These are phyloP conservation scores for Tragulus kanchil DNA, from an alignment of 2,113 vertebrate species.

Conservation along the genomic window DNA sequence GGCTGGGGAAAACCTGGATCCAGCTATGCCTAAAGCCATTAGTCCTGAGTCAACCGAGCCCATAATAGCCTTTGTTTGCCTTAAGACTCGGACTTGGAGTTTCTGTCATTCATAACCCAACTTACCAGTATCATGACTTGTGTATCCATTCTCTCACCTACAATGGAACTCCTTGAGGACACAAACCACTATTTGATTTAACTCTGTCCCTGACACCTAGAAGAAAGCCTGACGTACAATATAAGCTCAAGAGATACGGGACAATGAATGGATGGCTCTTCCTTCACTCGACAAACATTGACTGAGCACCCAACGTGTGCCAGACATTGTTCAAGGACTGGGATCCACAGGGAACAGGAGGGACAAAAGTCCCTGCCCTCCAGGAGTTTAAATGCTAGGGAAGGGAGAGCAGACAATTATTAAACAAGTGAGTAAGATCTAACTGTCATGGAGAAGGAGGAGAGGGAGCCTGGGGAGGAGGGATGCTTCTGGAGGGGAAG, in stretches of 20 bases:
- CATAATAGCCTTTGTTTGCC: background rate
- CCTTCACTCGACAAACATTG: background rate
- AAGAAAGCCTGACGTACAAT: background rate
- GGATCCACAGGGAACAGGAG: background rate
- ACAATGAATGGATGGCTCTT: background rate
- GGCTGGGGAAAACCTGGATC: background rate
- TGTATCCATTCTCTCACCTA: background rate
- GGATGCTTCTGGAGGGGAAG: background rate
- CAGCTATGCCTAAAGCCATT: background rate
- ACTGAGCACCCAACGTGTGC: background rate
- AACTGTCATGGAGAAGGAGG: background rate
- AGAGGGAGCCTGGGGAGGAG: background rate
- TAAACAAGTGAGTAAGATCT: background rate
- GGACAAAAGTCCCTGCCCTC: background rate
- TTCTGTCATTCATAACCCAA: slow-evolving; percentile 3
- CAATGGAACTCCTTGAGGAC: background rate
- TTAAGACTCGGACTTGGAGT: background rate
- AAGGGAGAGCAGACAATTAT: background rate
- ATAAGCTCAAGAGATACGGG: background rate
- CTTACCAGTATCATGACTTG: accelerated
- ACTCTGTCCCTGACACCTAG: background rate
- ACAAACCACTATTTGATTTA: background rate
- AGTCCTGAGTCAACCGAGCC: background rate
- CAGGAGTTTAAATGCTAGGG: background rate
- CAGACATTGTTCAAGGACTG: background rate